These are phyloP conservation scores for Podarcis siculus DNA, from an alignment of 2,797 vertebrate genomes.

Conservation along the genomic window DNA sequence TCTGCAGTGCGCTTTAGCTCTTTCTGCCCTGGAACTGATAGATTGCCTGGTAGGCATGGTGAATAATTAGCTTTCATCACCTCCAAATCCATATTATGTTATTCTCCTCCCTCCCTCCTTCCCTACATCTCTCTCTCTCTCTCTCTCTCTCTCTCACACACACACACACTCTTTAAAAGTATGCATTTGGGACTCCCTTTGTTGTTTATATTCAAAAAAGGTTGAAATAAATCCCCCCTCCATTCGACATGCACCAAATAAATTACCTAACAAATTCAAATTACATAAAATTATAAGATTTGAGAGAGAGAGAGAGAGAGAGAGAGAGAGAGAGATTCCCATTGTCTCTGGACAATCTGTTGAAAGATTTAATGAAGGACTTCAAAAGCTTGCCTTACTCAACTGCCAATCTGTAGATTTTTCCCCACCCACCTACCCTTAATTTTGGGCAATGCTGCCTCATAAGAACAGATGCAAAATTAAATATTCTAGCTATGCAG, in stretches of 20 bases:
- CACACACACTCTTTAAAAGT: background rate
- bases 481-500: background rate
- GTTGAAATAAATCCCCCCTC: conserved; percentile 16
- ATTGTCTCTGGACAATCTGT: conserved; percentile 56
- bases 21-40: conserved; percentile 56
- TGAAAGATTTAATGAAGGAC: conserved; percentile 72
- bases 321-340: conserved; percentile 39
- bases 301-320: background rate
- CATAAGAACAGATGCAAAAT: background rate
- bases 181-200: conserved; percentile 54
- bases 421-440: background rate
- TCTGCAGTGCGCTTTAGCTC: conserved; percentile 27
- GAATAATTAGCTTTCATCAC: conserved; percentile 56
- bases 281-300: conserved; percentile 5
- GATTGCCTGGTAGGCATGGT: conserved; percentile 31
- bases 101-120: background rate
- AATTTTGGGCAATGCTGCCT: background rate
- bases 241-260: background rate
- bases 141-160: background rate
- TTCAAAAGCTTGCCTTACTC: conserved; percentile 59
- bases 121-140: too few species aligned
- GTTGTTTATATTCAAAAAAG: conserved; percentile 45
- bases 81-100: conserved; percentile 43
- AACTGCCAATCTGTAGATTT: conserved; percentile 64
- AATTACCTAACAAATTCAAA: conserved; percentile 54